A percentile compares a stretch with the other conserved stretches of the same genome.
These are phyloP conservation scores for Anguilla anguilla DNA, from an alignment of 2,797 vertebrate species.

Conservation along the genomic window DNA sequence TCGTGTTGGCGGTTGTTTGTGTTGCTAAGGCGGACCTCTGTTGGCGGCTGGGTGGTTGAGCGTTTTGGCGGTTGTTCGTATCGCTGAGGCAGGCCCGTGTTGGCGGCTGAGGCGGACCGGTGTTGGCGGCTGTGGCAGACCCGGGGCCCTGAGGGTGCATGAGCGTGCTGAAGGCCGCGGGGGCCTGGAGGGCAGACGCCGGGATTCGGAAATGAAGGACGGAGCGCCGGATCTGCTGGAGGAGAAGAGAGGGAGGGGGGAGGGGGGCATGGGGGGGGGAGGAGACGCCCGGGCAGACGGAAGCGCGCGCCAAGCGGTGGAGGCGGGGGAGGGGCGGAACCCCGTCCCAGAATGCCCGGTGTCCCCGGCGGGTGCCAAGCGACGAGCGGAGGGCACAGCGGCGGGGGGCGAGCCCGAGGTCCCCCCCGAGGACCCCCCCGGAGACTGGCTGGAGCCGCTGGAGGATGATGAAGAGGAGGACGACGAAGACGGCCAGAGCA, in stretches of 20 bases:
- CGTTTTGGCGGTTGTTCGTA: no score
- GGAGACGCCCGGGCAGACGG: not conserved
- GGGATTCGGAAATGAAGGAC: conserved; percentile 50
- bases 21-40: no score
- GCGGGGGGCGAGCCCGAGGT: not conserved
- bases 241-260: conserved; percentile 34
- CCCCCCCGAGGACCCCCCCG: conserved; percentile 52
- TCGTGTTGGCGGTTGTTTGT: no score
- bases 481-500: conserved; percentile 48
- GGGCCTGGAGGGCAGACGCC: conserved; percentile 6
- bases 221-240: conserved; percentile 28
- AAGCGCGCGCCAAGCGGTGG: not conserved
- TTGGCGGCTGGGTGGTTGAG: no score
- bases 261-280: conserved; percentile 18
- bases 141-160: not conserved
- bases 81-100: no score
- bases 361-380: not conserved
- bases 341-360: not conserved
- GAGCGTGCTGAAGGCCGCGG: conserved; percentile 6
- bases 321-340: conserved; percentile 15
- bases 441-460: conserved; percentile 77
- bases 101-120: no score
- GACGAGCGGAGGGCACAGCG: not conserved
- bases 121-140: no score
- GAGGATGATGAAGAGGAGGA: conserved; percentile 64